phyloP scores from a whole-genome alignment of 2,113 vertebrate species.

The Scatophagus argus region DNA sequence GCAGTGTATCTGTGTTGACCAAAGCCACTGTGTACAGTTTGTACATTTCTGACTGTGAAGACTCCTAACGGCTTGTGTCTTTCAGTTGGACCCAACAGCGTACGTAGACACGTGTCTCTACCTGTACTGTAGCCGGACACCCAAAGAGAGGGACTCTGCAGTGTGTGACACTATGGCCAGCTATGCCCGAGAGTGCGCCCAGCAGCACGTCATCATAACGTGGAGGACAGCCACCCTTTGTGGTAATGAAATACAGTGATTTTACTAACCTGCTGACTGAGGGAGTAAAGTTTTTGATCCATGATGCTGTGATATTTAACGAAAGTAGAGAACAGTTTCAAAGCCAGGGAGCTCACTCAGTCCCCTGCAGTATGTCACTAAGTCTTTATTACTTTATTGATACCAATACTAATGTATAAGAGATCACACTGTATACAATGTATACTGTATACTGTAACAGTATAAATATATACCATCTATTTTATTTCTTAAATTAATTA shows the following conservation, averaged over 20 bases:
- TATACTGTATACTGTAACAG: too few relatives aligned
- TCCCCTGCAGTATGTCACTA: too few relatives aligned
- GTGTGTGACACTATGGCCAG: conserved; percentile 87
- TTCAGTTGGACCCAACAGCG: conserved; percentile 85
- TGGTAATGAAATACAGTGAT: conserved; percentile 75
- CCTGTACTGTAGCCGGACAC: conserved; percentile 78
- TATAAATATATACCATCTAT: too few relatives aligned
- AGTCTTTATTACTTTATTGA: too few relatives aligned
- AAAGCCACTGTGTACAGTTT: neutral
- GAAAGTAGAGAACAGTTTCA: too few relatives aligned
- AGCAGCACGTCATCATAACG: conserved; percentile 70
- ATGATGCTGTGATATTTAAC: neutral
- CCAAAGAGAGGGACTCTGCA: conserved; percentile 19
- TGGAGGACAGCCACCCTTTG: conserved; percentile 89
- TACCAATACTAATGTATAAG: too few relatives aligned
- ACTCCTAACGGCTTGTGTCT: neutral
- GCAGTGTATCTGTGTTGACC: neutral
- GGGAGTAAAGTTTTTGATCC: neutral
- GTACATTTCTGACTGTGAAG: neutral
- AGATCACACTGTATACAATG: too few relatives aligned
- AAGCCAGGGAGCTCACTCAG: too few relatives aligned
- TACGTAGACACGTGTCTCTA: conserved; percentile 89
- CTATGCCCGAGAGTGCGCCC: conserved; percentile 88
- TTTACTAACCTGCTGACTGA: neutral
- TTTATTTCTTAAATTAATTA: too few relatives aligned